Evolutionary conservation across 2,888 invertebrate genomes (phyloP), one percentile per base, ranked within the genome.

Genomic region (Bhutanitis thaidina): DNA sequence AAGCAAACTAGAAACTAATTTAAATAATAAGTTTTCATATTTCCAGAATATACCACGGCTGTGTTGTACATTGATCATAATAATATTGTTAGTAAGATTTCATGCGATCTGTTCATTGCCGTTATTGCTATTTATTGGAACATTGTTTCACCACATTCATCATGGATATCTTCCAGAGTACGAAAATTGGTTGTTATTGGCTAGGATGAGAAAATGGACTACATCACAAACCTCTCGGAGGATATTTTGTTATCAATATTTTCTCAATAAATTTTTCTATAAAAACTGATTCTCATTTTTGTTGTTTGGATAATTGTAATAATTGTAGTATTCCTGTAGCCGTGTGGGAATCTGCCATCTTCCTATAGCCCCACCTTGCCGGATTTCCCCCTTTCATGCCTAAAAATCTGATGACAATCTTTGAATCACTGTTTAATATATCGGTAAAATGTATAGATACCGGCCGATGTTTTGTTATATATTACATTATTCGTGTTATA

Each of bases 41-140:
- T 62, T 59, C 56, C 59, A 69, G 62, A 65, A 62, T 53, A 49
- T 62, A 44, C 58, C 52, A 59, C 56, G 71, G 73, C 71, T 71
- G 71, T 69, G 70, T 72, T 59, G 53, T 13, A 49, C 34, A 35
- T 36, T n/a, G 41, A 49, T 35, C 41, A 41, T 49, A 49, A 49
- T 43, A 36, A 48, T 48, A 8, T 41, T 35, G 35, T 16, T 8
- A 15, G 16, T 49, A 49, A 49, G 40, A 29, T 39, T 36, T 16
- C 27, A 39, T 8, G 15, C 29, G 0, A 14, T 40, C 14, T 29
- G 29, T 40, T 32, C 38, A 43, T 38, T 38, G 20, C 14, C n/a
- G n/a, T n/a, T n/a, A 38, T 38, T 29, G 34, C 30, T 49, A 50
- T 50, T 48, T 48, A 48, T 50, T 50, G 34, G 38, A 39, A 44